Evolutionary conservation across 2,113 vertebrate species (phyloP).

Genomic region (Galeopterus variegatus): DNA sequence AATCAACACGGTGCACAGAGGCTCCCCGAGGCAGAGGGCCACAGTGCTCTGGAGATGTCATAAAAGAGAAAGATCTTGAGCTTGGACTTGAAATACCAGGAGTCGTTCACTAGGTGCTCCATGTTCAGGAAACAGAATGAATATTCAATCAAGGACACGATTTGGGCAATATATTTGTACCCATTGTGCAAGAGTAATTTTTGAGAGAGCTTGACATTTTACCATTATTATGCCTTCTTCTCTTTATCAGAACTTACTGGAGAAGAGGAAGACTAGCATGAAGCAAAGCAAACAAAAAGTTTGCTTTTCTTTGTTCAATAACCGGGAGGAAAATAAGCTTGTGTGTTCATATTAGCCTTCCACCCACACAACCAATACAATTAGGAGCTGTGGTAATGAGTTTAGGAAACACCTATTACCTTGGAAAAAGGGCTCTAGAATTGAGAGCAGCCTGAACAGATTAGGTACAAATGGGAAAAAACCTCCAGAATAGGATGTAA

Average conservation of each 20-base stretch:
- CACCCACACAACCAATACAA: background rate
- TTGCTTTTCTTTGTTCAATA: background rate
- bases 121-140: background rate
- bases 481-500: background rate
- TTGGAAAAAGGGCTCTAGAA: background rate
- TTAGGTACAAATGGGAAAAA: background rate
- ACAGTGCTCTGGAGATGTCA: rapidly evolving
- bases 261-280: background rate
- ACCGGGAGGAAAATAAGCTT: background rate
- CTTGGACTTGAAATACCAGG: background rate
- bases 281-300: background rate
- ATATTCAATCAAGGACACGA: background rate
- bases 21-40: rapidly evolving
- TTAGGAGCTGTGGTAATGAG: background rate
- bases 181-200: background rate
- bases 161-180: background rate
- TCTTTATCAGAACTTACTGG: background rate
- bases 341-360: background rate
- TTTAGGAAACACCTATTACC: background rate
- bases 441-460: background rate
- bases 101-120: background rate
- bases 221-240: background rate
- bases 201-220: background rate
- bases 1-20: rapidly evolving
- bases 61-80: background rate